Evolutionary conservation across 2,888 invertebrate genomes (phyloP).

Genomic region (Tethea ocularis): DNA sequence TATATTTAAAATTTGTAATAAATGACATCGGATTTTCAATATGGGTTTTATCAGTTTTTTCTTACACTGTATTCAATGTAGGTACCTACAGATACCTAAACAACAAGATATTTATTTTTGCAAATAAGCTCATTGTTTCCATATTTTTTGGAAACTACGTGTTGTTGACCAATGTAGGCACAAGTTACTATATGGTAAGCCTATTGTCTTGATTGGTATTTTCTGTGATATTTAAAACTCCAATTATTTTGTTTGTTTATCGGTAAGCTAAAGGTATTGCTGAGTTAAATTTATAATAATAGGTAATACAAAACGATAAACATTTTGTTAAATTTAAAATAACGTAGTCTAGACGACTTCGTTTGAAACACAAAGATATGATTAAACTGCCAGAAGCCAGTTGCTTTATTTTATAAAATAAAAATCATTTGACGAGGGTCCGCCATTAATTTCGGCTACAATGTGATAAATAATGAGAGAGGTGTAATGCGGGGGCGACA

Average conservation of each 20-base stretch:
- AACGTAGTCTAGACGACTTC: conserved; percentile 25
- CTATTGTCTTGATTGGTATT: not conserved
- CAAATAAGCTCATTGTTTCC: not conserved
- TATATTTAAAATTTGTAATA: no score
- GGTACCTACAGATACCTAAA: no score
- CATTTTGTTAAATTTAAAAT: not conserved
- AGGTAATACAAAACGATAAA: not conserved
- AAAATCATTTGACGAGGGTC: conserved; percentile 82
- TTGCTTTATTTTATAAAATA: conserved; percentile 76
- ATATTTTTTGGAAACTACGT: not conserved
- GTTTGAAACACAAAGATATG: conserved; percentile 67
- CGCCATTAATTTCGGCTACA: conserved; percentile 81
- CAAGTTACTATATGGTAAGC: not conserved
- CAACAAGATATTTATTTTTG: no score
- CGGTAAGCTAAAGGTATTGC: not conserved
- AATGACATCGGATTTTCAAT: no score
- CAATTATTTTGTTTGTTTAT: not conserved
- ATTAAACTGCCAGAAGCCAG: conserved; percentile 78
- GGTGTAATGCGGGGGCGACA: conserved; percentile 77
- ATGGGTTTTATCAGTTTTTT: no score
- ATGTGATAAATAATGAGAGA: conserved; percentile 83
- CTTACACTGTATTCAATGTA: no score
- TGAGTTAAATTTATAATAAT: not conserved
- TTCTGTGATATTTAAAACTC: not conserved
- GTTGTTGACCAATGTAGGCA: not conserved